Evolutionary conservation across 2,113 vertebrate species (phyloP).

Genomic region (Malurus alboscapulatus): DNA sequence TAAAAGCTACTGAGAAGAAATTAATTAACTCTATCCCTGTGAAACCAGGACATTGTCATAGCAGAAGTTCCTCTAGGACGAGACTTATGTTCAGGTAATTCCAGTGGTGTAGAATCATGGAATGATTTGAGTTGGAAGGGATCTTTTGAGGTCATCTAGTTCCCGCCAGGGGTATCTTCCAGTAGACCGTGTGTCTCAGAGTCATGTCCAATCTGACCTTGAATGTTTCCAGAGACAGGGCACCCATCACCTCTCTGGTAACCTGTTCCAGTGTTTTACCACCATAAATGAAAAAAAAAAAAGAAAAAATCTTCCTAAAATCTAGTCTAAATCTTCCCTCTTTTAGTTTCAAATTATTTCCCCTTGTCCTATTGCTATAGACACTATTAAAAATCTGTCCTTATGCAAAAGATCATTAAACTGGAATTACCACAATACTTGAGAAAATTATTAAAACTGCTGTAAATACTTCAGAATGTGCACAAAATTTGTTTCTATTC

Average conservation of each 20-base stretch:
- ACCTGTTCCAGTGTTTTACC: neutral
- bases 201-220: neutral
- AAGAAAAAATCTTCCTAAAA: neutral
- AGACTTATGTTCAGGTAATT: neutral
- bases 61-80: neutral
- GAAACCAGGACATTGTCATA: neutral
- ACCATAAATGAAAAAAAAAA: neutral
- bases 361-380: accelerated
- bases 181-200: neutral
- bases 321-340: neutral
- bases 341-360: neutral
- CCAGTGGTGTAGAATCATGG: neutral
- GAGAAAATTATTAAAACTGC: neutral
- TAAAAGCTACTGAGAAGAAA: neutral
- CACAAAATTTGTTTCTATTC: neutral
- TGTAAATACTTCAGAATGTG: neutral
- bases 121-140: neutral
- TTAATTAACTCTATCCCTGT: neutral
- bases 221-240: neutral
- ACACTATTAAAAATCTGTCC: neutral
- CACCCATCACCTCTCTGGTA: neutral
- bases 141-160: neutral
- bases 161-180: neutral
- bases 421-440: neutral
- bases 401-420: neutral